Evolutionary conservation across 2,797 vertebrate genomes (phyloP).

Genomic region (Gallinago nigripennis): DNA sequence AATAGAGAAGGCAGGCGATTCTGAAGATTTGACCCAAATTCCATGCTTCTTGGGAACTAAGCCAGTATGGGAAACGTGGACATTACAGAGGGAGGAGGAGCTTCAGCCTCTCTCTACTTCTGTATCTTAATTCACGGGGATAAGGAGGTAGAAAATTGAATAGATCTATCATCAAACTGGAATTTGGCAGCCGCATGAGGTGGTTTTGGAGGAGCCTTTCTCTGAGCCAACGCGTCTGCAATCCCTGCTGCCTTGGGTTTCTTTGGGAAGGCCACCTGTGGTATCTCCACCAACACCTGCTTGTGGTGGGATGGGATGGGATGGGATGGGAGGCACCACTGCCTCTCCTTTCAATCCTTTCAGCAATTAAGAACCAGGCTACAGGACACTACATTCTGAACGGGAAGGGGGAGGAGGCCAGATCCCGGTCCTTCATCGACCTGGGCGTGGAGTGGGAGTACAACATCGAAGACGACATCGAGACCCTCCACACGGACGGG

Average conservation of each 20-base stretch:
- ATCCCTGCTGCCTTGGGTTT: not conserved
- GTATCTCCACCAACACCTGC: too few species aligned
- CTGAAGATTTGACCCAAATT: not conserved
- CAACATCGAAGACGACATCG: constrained; percentile 85
- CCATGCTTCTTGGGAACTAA: not conserved
- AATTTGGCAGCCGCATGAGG: not conserved
- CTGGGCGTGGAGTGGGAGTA: constrained; percentile 97
- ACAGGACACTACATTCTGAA: constrained; percentile 97
- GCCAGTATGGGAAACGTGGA: not conserved
- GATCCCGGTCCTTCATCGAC: constrained; percentile 90
- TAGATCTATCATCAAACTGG: not conserved
- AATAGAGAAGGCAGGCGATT: not conserved
- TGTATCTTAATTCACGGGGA: not conserved
- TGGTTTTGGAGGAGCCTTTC: not conserved
- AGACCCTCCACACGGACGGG: constrained; percentile 92
- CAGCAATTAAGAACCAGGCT: constrained; percentile 97
- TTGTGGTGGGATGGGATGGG: too few species aligned
- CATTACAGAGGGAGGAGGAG: not conserved
- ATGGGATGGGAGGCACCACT: not conserved
- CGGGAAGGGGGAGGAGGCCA: constrained; percentile 89
- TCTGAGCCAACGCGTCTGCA: not conserved
- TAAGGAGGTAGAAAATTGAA: not conserved
- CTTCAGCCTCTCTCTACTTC: not conserved
- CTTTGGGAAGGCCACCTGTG: not conserved
- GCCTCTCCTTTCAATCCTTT: constrained; percentile 44